Percentiles rank a stretch among this genome's conserved stretches.
phyloP scores from a whole-genome alignment of 1,140 invertebrate genomes.

The Chrysopa pallens region DNA sequence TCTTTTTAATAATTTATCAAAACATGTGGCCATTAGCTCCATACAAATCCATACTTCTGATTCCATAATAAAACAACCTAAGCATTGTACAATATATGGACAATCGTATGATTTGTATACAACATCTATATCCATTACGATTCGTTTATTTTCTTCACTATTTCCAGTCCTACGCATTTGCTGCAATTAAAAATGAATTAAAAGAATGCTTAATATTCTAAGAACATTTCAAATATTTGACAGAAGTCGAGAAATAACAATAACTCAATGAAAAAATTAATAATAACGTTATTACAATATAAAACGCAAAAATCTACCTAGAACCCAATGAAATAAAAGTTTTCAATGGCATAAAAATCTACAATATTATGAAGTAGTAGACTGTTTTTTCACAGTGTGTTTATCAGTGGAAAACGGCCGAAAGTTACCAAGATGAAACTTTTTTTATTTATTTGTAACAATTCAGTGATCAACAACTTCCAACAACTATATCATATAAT shows the following conservation, averaged over 20 bases:
- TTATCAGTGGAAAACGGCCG: too few species aligned
- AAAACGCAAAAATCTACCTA: too few species aligned
- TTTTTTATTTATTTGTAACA: too few species aligned
- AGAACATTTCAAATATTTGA: background rate
- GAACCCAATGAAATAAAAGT: too few species aligned
- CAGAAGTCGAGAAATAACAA: slow-evolving; percentile 4
- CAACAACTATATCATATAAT: too few species aligned
- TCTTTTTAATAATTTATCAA: slow-evolving; percentile 87
- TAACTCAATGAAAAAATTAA: background rate
- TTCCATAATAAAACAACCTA: slow-evolving; percentile 93
- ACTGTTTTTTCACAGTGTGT: too few species aligned
- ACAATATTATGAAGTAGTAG: too few species aligned
- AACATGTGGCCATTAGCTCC: slow-evolving; percentile 96
- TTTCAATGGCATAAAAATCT: too few species aligned
- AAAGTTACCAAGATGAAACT: too few species aligned
- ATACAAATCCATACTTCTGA: slow-evolving; percentile 82
- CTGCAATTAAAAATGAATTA: slow-evolving; percentile 29
- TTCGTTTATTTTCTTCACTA: slow-evolving; percentile 91
- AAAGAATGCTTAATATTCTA: slow-evolving; percentile 3
- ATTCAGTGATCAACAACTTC: too few species aligned
- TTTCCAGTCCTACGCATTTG: slow-evolving; percentile 97
- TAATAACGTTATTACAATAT: slow-evolving; percentile 7
- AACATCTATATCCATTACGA: slow-evolving; percentile 97
- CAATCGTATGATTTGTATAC: slow-evolving; percentile 93
- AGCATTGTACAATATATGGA: slow-evolving; percentile 90